Evolutionary conservation across 2,113 vertebrate genomes (phyloP).

Genomic region (Lamprologus sp.): DNA sequence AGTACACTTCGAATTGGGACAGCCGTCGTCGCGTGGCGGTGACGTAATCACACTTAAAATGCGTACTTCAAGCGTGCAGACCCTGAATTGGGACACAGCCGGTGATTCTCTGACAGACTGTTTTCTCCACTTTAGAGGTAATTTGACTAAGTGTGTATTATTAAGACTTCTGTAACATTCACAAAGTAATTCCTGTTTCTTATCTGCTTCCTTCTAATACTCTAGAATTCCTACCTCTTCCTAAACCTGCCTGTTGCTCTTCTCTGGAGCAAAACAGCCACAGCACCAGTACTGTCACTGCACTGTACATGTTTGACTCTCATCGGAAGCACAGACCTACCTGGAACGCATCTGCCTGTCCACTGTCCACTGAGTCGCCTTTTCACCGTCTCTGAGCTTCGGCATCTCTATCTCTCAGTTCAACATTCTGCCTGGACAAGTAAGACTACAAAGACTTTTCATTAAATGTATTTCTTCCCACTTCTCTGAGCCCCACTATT

Average conservation of each 20-base stretch:
- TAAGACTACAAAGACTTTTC: not conserved
- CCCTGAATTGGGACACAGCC: not conserved
- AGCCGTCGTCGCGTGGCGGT: too few species aligned
- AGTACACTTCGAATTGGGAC: too few species aligned
- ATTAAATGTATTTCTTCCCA: not conserved
- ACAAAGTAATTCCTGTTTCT: not conserved
- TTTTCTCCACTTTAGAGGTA: fast-evolving
- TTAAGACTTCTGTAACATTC: not conserved
- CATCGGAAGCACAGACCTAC: not conserved
- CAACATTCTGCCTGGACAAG: not conserved
- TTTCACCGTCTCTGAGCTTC: not conserved
- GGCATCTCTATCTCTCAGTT: not conserved
- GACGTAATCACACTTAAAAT: too few species aligned
- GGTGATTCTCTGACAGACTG: not conserved
- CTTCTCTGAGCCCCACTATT: not conserved
- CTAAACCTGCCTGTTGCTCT: not conserved
- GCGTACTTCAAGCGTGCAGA: too few species aligned
- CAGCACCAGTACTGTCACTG: too few species aligned
- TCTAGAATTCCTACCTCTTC: not conserved
- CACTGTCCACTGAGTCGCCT: not conserved
- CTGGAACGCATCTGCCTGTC: fast-evolving
- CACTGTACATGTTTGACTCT: not conserved
- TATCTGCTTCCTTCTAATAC: not conserved
- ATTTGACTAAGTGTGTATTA: not conserved
- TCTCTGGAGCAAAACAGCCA: not conserved